Evolutionary conservation across 1,140 invertebrate genomes (phyloP), one percentile per base, ranked within the genome.

Genomic region (Acromyrmex charruanus): DNA sequence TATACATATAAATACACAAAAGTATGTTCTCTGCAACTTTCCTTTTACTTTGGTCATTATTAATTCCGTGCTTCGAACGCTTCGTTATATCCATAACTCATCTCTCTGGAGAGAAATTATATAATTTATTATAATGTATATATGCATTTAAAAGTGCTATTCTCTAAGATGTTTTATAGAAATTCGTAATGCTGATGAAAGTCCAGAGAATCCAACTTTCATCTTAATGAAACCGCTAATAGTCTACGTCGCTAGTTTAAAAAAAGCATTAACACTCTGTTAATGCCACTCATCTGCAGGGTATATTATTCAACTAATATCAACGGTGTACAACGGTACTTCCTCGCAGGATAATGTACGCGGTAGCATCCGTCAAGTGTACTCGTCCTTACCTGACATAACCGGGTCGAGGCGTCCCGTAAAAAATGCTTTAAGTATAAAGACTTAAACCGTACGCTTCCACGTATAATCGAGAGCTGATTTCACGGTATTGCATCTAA

Each of bases 321-420:
- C 69, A 63, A 39, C 39, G n/a, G 7, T 1, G 49, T 31, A 18
- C 71, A 89, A 90, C 89, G 89, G 89, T 89, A 89, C 85, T 18
- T 53, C 35, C 21, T 85, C 74, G 59, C n/a, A 66, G 49, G 74
- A 65, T 77, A 85, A 79, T 53, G 35, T 44, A 66, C 59, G 49
- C 55, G 86, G 71, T 72, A 81, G 84, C 71, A 87, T 77, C 82
- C 25, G 85, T 86, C 88, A 87, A 77, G 85, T 77, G 39, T 84
- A 39, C 77, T 82, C 66, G 66, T 84, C 84, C 53, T 66, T 18
- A 51, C 69, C 59, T 84, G 89, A 89, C 89, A 65, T 80, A 90
- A 90, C 81, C 88, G 85, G 89, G 88, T 89, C 88, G 89, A 51
- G 63, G 31, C 58, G 39, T 75, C 44, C n/a, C 63, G 14, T 71